These are phyloP conservation scores for Aurelia sp. DNA, from an alignment of 30 jellyfish, hydroid and myxozoan genomes.

Conservation along the genomic window DNA sequence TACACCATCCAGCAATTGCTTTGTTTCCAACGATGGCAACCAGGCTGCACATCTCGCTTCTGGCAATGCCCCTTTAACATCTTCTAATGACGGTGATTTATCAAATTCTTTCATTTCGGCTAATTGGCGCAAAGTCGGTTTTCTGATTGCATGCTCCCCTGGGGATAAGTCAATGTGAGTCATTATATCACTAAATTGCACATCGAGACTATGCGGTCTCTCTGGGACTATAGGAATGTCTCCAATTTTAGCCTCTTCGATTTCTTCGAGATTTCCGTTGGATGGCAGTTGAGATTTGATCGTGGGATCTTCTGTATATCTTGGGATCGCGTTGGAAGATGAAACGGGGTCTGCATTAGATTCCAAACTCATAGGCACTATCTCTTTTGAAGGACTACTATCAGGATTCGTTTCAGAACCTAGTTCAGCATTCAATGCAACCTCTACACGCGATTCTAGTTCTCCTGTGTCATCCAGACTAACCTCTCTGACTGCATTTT, in stretches of 20 bases:
- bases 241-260: slow-evolving; percentile 7
- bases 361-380: background rate
- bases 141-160: slow-evolving; percentile 54
- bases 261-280: slow-evolving; percentile 20
- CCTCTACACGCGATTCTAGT: background rate
- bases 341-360: background rate
- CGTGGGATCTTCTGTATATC: background rate
- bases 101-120: slow-evolving; percentile 63
- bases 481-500: background rate
- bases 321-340: too few species aligned
- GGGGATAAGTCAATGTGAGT: slow-evolving; percentile 52
- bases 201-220: slow-evolving; percentile 22
- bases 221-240: background rate
- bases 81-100: slow-evolving; percentile 46
- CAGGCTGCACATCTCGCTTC: slow-evolving; percentile 69
- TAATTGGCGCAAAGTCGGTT: slow-evolving; percentile 72
- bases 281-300: background rate
- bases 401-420: background rate
- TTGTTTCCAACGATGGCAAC: slow-evolving; percentile 79
- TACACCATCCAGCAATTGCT: slow-evolving; percentile 40
- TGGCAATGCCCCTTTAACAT: slow-evolving; percentile 34
- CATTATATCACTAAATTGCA: slow-evolving; percentile 4
- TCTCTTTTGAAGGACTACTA: background rate
- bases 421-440: background rate
- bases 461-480: slow-evolving; percentile 1